Evolutionary conservation across 2,797 vertebrate species (phyloP).

Genomic region (Rhynchonycteris naso): DNA sequence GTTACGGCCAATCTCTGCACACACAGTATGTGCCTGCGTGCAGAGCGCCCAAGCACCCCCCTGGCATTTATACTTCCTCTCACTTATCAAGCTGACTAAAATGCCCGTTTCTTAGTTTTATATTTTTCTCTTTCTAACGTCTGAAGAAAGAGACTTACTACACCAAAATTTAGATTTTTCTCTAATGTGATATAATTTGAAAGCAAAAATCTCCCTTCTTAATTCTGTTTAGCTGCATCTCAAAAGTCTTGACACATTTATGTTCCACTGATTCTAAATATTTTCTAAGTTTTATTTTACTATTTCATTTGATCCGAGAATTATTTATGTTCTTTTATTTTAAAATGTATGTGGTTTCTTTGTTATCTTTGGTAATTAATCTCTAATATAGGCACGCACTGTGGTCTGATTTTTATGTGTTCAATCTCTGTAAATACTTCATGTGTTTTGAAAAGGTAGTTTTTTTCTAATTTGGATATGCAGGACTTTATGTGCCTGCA

Average conservation of each 20-base stretch:
- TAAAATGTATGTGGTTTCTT: slow-evolving; percentile 51
- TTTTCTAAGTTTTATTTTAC: slow-evolving; percentile 18
- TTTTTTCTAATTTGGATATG: background rate
- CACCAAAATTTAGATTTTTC: background rate
- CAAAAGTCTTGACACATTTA: slow-evolving; percentile 31
- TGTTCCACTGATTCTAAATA: background rate
- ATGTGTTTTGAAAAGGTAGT: slow-evolving; percentile 5
- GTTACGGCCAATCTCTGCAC: fast-evolving
- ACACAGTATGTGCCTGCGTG: fast-evolving
- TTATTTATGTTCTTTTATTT: slow-evolving; percentile 56
- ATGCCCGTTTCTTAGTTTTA: background rate
- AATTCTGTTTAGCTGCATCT: background rate
- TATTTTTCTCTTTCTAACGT: background rate
- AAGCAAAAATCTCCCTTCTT: background rate
- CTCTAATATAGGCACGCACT: background rate
- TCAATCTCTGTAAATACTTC: slow-evolving; percentile 52
- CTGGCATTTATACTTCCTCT: background rate
- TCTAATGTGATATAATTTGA: slow-evolving; percentile 10
- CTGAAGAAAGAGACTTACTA: background rate
- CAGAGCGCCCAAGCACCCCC: background rate
- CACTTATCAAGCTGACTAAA: background rate
- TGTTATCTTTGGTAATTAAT: slow-evolving; percentile 67
- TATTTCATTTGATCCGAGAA: slow-evolving; percentile 34
- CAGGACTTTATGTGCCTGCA: background rate
- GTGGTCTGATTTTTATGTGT: slow-evolving; percentile 16